Evolutionary conservation across 2,797 vertebrate species (phyloP).

Genomic region (Gallinago solitaria): DNA sequence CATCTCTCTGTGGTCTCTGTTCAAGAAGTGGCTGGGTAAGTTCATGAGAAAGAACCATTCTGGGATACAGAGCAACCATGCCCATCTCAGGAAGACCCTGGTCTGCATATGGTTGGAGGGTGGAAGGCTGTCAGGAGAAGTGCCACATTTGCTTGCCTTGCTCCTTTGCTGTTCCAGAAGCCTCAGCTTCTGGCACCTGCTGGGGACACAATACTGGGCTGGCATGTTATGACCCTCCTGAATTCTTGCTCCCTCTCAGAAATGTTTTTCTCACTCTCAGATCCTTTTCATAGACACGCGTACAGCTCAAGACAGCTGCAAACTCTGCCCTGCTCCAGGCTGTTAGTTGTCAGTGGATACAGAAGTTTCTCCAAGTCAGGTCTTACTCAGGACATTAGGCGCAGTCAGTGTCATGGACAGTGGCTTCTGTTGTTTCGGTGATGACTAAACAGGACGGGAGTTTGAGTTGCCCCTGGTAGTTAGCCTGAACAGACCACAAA

Average conservation of each 20-base stretch:
- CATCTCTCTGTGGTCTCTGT: background rate
- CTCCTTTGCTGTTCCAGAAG: background rate
- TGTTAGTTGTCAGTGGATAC: rapidly evolving
- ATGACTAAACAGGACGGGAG: rapidly evolving
- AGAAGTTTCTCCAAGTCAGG: background rate
- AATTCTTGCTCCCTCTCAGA: background rate
- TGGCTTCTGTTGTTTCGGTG: background rate
- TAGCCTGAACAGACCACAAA: background rate
- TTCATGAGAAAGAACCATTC: background rate
- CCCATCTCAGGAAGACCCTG: background rate
- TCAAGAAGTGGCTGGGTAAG: background rate
- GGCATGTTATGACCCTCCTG: background rate
- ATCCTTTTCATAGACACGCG: background rate
- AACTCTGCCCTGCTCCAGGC: background rate
- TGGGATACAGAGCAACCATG: rapidly evolving
- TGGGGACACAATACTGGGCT: background rate
- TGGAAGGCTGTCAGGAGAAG: background rate
- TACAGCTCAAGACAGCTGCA: background rate
- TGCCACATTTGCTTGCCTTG: background rate
- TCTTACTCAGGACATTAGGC: background rate
- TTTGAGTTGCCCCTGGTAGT: background rate
- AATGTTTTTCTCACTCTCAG: background rate
- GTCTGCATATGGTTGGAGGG: background rate
- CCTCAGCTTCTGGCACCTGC: background rate
- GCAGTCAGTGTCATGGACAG: background rate